Percentiles rank a stretch among this genome's conserved stretches.
phyloP scores from a whole-genome alignment of 2,888 invertebrate genomes.

The Leptopilina syphax region DNA sequence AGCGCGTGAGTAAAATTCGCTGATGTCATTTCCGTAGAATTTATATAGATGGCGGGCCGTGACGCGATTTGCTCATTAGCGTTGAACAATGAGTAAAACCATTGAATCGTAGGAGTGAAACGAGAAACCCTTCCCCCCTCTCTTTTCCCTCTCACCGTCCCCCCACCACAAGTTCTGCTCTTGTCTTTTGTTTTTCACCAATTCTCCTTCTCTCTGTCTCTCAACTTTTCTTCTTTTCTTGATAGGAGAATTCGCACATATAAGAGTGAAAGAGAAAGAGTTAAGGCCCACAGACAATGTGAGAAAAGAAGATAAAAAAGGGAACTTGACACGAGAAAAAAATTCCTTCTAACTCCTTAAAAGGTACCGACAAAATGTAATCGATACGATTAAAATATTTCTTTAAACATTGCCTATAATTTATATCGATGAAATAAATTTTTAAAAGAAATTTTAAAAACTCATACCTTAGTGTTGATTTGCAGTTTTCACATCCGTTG shows the following conservation, averaged over 20 bases:
- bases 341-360: too few species aligned
- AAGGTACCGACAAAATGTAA: too few species aligned
- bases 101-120: conserved; percentile 31
- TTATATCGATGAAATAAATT: too few species aligned
- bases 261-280: conserved; percentile 1
- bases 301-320: too few species aligned
- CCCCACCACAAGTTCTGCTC: background rate
- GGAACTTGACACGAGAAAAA: too few species aligned
- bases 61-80: conserved; percentile 37
- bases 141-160: too few species aligned
- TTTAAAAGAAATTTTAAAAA: too few species aligned
- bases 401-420: too few species aligned
- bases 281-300: too few species aligned
- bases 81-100: conserved; percentile 24
- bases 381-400: too few species aligned
- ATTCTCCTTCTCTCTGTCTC: background rate
- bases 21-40: conserved; percentile 35
- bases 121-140: background rate
- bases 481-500: too few species aligned
- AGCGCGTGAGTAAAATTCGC: conserved; percentile 23
- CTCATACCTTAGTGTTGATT: too few species aligned
- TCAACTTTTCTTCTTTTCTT: background rate
- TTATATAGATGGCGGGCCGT: conserved; percentile 26
- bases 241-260: background rate
- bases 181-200: background rate